Evolutionary conservation across 1,140 invertebrate genomes (phyloP), one percentile per base, ranked within the genome.

Genomic region (Sycophaga agraensis): DNA sequence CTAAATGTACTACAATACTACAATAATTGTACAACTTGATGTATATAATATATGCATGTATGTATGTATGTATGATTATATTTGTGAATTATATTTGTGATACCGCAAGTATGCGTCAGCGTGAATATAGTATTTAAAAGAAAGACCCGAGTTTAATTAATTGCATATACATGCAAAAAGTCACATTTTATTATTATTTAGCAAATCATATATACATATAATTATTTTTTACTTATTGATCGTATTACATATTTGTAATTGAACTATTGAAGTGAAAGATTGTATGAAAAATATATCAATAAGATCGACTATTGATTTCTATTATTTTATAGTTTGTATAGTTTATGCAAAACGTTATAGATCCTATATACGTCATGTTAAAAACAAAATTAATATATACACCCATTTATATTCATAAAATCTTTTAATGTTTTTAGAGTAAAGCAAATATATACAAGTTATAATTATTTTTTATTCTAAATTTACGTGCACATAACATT

Each of bases 71-170:
- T 17, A 46, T 39, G 34, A 42, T 35, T 43, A 46, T 17, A 46
- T 42, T 28, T n/a, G n/a, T n/a, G n/a, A 53, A 31, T 46, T 60
- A 54, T 60, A 46, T 53, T 60, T 60, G 50, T 60, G 49, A 60
- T 60, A 54, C 24, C 28, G 8, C 28, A 59, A 51, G 37, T 14
- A 46, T 35, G 42, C 8, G 22, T 6, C 26, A 35, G 2, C 16
- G 16, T 21, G 17, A 42, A 59, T 24, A 7, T 2, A 40, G 39
- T 21, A 6, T 35, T 4, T 2, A 53, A 6, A 11, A 14, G 7
- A 40, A 21, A 53, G 39, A 40, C 11, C 12, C 21, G 40, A 24
- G 16, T 17, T 37, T 26, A 39, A 53, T 4, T n/a, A 40, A n/a
- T n/a, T 28, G 35, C 16, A 34, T 43, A 35, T 31, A 26, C 31